Percentiles rank a stretch among this genome's conserved stretches.
phyloP scores from a whole-genome alignment of 2,797 vertebrate genomes.

The Hydrocynus forskahlii region DNA sequence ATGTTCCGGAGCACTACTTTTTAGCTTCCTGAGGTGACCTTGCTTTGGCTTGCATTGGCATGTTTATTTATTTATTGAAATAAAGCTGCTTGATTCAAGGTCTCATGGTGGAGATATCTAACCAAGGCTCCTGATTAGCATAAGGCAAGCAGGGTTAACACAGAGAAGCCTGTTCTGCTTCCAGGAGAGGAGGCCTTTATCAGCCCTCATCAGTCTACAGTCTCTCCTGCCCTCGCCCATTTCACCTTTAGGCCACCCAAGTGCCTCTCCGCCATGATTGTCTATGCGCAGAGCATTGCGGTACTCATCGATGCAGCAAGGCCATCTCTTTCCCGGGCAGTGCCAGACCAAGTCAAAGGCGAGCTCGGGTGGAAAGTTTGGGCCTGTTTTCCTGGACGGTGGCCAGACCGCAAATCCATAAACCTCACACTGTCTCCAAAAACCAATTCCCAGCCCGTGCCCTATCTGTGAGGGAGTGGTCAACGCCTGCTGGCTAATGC shows the following conservation, averaged over 20 bases:
- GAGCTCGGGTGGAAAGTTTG: slow-evolving; percentile 17
- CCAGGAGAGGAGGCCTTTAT: slow-evolving; percentile 46
- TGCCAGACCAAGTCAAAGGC: slow-evolving; percentile 5
- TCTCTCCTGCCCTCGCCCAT: background rate
- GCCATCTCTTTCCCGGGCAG: background rate
- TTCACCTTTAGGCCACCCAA: slow-evolving; percentile 35
- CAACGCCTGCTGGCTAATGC: slow-evolving; percentile 55
- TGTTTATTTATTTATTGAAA: slow-evolving; percentile 79
- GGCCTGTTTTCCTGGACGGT: slow-evolving; percentile 27
- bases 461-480: slow-evolving; percentile 52
- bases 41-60: slow-evolving; percentile 61
- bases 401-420: slow-evolving; percentile 40
- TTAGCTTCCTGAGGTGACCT: slow-evolving; percentile 54
- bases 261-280: background rate
- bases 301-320: background rate
- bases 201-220: slow-evolving; percentile 39
- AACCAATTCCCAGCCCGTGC: slow-evolving; percentile 30
- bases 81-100: slow-evolving; percentile 72
- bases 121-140: slow-evolving; percentile 68
- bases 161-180: slow-evolving; percentile 12
- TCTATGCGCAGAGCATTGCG: background rate
- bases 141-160: slow-evolving; percentile 64
- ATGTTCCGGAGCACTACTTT: slow-evolving; percentile 44
- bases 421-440: slow-evolving; percentile 14
- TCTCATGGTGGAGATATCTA: slow-evolving; percentile 61